These are phyloP conservation scores for Zelleria hepariella DNA, from an alignment of 2,888 invertebrate genomes.

Conservation along the genomic window DNA sequence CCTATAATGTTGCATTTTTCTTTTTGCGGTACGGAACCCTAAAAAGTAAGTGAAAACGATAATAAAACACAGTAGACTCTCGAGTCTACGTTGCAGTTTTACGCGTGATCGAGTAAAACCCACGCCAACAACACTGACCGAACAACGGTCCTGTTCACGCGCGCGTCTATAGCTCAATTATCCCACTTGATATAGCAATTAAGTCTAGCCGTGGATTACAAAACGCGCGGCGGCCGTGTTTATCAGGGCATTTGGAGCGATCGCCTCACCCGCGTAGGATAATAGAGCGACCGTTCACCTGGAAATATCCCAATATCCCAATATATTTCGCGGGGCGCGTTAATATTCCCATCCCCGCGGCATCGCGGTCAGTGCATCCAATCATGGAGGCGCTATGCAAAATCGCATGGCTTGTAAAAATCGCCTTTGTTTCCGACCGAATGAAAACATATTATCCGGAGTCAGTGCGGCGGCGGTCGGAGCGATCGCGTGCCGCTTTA, in stretches of 20 bases:
- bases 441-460: slow-evolving; percentile 32
- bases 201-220: slow-evolving; percentile 33
- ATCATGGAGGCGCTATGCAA: slow-evolving; percentile 41
- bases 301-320: slow-evolving; percentile 45
- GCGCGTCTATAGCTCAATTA: slow-evolving; percentile 28
- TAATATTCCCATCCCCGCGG: slow-evolving; percentile 46
- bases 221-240: slow-evolving; percentile 26
- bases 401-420: slow-evolving; percentile 42
- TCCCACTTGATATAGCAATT: slow-evolving; percentile 32
- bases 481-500: background rate
- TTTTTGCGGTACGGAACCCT: too few relatives aligned
- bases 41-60: too few relatives aligned
- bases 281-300: slow-evolving; percentile 28
- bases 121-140: background rate
- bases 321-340: slow-evolving; percentile 41
- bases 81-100: background rate
- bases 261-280: slow-evolving; percentile 23
- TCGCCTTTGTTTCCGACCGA: slow-evolving; percentile 28
- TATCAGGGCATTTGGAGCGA: slow-evolving; percentile 29
- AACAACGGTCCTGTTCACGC: slow-evolving; percentile 1
- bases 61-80: too few relatives aligned
- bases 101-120: background rate
- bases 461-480: background rate
- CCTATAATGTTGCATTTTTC: too few relatives aligned
- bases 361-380: slow-evolving; percentile 56